Percentiles rank a stretch among this genome's conserved stretches.
These are phyloP conservation scores for Scaptomyza reducta DNA, from an alignment of 2,888 invertebrate species.

Conservation along the genomic window DNA sequence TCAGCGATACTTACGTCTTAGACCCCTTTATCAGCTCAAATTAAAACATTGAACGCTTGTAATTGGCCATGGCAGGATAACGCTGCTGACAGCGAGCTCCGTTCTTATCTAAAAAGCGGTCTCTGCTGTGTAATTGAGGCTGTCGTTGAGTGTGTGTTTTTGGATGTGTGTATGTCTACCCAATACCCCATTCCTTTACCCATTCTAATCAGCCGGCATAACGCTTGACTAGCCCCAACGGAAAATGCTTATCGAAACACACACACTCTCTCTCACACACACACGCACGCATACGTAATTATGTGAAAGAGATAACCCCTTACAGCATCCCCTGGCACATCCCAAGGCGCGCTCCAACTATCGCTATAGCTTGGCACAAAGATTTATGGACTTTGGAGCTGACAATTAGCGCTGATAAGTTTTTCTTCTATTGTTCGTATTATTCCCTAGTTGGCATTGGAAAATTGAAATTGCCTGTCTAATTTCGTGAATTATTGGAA, in stretches of 20 bases:
- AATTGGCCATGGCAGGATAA: constrained; percentile 72
- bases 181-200: constrained; percentile 8
- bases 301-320: constrained; percentile 65
- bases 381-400: constrained; percentile 67
- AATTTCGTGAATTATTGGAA: constrained; percentile 70
- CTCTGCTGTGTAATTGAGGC: constrained; percentile 65
- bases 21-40: constrained; percentile 69
- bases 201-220: constrained; percentile 76
- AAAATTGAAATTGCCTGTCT: constrained; percentile 69
- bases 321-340: constrained; percentile 28
- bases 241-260: constrained; percentile 59
- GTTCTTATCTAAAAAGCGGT: constrained; percentile 54
- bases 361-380: constrained; percentile 32
- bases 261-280: constrained; percentile 22
- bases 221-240: constrained; percentile 74
- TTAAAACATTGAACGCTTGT: constrained; percentile 77
- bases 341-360: constrained; percentile 36
- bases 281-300: constrained; percentile 58
- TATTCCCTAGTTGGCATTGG: constrained; percentile 38
- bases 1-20: constrained; percentile 38
- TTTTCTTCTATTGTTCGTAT: constrained; percentile 25
- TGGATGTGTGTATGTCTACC: neutral
- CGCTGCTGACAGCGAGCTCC: constrained; percentile 55
- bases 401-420: constrained; percentile 76
- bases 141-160: constrained; percentile 40